Conservation (phyloP, 2,888 invertebrate species). For the Hirtodrosophila cameraria region DNA sequence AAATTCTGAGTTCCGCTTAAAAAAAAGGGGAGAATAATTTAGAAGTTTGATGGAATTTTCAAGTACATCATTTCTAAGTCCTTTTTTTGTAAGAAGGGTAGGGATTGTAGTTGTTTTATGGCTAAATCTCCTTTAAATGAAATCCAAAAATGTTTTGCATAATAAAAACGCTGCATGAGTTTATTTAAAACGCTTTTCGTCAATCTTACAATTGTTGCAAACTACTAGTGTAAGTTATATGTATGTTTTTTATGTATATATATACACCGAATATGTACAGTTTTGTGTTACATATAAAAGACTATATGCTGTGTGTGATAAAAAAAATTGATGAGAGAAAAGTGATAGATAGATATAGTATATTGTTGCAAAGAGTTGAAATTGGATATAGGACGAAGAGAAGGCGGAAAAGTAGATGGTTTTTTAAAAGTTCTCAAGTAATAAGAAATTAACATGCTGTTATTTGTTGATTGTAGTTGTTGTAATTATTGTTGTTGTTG, state of each 20-base stretch:
- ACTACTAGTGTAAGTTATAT: conserved; percentile 53
- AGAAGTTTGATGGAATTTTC: no score
- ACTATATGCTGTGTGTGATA: not conserved
- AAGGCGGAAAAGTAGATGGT: conserved; percentile 29
- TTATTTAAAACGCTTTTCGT: conserved; percentile 78
- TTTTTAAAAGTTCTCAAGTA: conserved; percentile 68
- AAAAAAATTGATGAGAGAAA: not conserved
- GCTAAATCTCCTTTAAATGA: conserved; percentile 15
- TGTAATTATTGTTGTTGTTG: conserved; percentile 73
- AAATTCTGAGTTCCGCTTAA: no score
- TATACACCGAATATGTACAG: conserved; percentile 48
- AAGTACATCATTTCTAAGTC: no score
- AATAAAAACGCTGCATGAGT: conserved; percentile 69
- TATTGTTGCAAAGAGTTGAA: conserved; percentile 7
- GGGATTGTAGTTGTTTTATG: no score
- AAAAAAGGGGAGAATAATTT: no score
- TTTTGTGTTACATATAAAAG: conserved; percentile 9
- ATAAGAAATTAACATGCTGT: conserved; percentile 73
- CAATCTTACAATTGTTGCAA: conserved; percentile 81
- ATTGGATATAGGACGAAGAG: conserved; percentile 9
- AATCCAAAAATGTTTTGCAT: conserved; percentile 44
- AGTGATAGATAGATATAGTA: conserved; percentile 21
- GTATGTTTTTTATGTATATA: conserved; percentile 30
- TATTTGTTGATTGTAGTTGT: conserved; percentile 73
- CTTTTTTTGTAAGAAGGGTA: no score